These are phyloP conservation scores for Sphaerophoria taeniata DNA, from an alignment of 2,888 invertebrate genomes.

Conservation along the genomic window DNA sequence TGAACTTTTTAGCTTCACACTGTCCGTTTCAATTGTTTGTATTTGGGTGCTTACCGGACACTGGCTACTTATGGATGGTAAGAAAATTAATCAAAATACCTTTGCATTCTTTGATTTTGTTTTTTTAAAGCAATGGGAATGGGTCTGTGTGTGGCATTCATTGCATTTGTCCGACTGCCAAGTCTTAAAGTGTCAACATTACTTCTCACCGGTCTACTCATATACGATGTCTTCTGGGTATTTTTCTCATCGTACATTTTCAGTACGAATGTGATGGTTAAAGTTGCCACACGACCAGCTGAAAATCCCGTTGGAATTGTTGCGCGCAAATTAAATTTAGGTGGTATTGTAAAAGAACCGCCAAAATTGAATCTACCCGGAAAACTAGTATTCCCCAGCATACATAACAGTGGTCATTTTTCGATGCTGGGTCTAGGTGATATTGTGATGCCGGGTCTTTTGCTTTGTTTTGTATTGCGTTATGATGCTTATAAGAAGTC, in stretches of 20 bases:
- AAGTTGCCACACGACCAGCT: constrained; percentile 93
- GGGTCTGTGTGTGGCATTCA: constrained; percentile 99
- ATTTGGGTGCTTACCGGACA: constrained; percentile 99
- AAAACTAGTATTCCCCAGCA: constrained; percentile 98
- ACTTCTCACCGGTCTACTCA: constrained; percentile 94
- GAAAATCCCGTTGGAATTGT: constrained; percentile 97
- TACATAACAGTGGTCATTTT: constrained; percentile 98
- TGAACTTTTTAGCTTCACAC: constrained; percentile 95
- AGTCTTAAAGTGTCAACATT: constrained; percentile 98
- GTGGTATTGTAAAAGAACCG: constrained; percentile 94
- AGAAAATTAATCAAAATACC: too few species aligned
- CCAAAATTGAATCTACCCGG: constrained; percentile 98
- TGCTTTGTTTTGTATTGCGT: constrained; percentile 97
- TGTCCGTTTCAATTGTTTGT: constrained; percentile 96
- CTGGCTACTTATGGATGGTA: constrained; percentile 98
- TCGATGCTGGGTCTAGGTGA: constrained; percentile 96
- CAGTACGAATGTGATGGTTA: constrained; percentile 99
- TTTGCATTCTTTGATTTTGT: constrained; percentile 44
- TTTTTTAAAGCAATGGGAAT: constrained; percentile 94
- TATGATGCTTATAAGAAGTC: constrained; percentile 99
- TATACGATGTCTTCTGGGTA: constrained; percentile 99
- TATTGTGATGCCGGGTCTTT: constrained; percentile 97
- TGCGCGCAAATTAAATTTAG: constrained; percentile 95
- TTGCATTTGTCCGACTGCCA: constrained; percentile 97
- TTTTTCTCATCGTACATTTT: constrained; percentile 99